Conservation (phyloP, 2,113 vertebrate genomes). For the Oplegnathus fasciatus region DNA sequence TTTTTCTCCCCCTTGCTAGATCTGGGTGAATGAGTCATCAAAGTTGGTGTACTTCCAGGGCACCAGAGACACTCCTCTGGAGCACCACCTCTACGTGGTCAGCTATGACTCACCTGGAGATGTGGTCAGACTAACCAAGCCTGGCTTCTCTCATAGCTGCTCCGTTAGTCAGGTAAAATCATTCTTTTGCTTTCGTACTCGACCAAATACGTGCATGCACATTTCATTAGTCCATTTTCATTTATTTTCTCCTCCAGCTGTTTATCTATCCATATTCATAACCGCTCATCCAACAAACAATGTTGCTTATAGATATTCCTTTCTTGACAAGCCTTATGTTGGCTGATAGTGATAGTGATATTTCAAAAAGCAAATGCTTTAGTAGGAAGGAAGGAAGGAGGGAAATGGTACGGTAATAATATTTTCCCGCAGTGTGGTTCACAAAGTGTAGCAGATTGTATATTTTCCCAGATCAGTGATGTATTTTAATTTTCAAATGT, state of each 20-base stretch:
- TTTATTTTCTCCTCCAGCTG: background rate
- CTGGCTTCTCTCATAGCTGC: conserved; percentile 96
- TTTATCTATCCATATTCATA: background rate
- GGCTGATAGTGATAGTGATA: background rate
- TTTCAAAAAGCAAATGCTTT: background rate
- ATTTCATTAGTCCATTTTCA: background rate
- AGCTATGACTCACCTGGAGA: conserved; percentile 91
- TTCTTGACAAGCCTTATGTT: background rate
- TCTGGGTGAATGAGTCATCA: conserved; percentile 96
- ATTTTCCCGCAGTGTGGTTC: background rate
- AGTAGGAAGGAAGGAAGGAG: no score
- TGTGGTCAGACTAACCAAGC: conserved; percentile 92
- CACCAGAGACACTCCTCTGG: conserved; percentile 94
- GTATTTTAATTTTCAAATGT: background rate
- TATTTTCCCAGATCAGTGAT: background rate
- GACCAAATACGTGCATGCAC: background rate
- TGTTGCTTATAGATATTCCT: background rate
- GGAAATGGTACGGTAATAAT: background rate
- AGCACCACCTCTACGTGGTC: conserved; percentile 96
- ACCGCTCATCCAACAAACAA: background rate
- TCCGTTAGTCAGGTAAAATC: conserved; percentile 93
- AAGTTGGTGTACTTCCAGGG: conserved; percentile 96
- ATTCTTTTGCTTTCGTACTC: background rate
- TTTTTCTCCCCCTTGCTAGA: conserved; percentile 78
- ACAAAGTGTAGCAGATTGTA: background rate